A percentile compares a stretch with the other conserved stretches of the same genome.
phyloP scores from a whole-genome alignment of 2,797 vertebrate genomes.

The Enteromius trimaculatus region DNA sequence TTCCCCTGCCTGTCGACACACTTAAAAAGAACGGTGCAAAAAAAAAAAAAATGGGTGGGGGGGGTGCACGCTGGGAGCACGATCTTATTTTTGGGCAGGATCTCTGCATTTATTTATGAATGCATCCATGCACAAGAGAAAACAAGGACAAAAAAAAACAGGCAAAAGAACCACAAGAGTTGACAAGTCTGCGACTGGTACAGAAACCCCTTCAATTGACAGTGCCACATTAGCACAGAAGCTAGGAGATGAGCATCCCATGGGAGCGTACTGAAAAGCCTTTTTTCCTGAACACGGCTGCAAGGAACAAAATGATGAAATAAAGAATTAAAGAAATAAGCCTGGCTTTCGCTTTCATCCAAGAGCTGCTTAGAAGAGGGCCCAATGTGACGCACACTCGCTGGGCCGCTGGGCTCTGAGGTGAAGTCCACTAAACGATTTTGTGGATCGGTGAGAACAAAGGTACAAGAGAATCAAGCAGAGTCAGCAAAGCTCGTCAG shows the following conservation, averaged over 20 bases:
- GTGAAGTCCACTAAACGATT: constrained; percentile 42
- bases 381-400: constrained; percentile 14
- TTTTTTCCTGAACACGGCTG: constrained; percentile 45
- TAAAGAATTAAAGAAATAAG: constrained; percentile 50
- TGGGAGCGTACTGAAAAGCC: constrained; percentile 62
- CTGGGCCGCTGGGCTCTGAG: constrained; percentile 16
- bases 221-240: constrained; percentile 59
- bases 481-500: constrained; percentile 48
- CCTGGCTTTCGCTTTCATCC: constrained; percentile 38
- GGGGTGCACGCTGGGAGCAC: constrained; percentile 23
- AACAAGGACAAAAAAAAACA: constrained; percentile 61
- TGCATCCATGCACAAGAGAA: constrained; percentile 64
- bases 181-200: constrained; percentile 55
- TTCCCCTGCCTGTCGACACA: constrained; percentile 65
- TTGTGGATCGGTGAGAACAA: constrained; percentile 26
- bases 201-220: constrained; percentile 60
- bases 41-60: constrained; percentile 32
- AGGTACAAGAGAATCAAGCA: constrained; percentile 49
- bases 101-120: constrained; percentile 61
- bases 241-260: constrained; percentile 54
- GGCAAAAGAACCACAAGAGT: constrained; percentile 51
- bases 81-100: constrained; percentile 51
- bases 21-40: constrained; percentile 63
- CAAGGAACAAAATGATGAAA: constrained; percentile 43
- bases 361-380: constrained; percentile 24